Conservation (phyloP, 2,888 invertebrate genomes). For the Antheraea yamamai region DNA sequence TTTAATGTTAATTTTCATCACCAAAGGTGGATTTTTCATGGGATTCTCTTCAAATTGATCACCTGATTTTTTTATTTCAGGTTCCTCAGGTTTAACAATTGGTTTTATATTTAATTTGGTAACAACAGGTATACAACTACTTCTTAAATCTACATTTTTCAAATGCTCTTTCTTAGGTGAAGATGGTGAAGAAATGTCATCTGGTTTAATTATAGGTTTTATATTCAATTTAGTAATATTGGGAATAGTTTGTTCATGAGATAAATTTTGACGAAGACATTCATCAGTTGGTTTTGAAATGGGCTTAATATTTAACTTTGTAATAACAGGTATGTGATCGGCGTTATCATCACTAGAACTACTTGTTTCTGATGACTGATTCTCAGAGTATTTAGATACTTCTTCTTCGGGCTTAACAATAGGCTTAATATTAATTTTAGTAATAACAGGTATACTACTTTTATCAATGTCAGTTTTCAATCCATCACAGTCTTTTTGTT, state of each 20-base stretch:
- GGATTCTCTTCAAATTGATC: slow-evolving; percentile 51
- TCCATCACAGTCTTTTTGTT: slow-evolving; percentile 75
- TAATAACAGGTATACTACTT: slow-evolving; percentile 75
- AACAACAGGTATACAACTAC: slow-evolving; percentile 57
- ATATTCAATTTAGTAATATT: slow-evolving; percentile 71
- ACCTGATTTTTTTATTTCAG: slow-evolving; percentile 42
- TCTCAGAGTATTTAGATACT: slow-evolving; percentile 66
- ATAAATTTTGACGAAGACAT: slow-evolving; percentile 41
- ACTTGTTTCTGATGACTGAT: slow-evolving; percentile 73
- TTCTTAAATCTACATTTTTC: slow-evolving; percentile 46
- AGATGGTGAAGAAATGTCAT: slow-evolving; percentile 53
- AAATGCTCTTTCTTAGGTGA: slow-evolving; percentile 68
- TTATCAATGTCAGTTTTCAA: slow-evolving; percentile 63
- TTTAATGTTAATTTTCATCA: slow-evolving; percentile 77
- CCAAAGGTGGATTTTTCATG: slow-evolving; percentile 66
- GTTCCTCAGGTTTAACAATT: slow-evolving; percentile 69
- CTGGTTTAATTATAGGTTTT: slow-evolving; percentile 69
- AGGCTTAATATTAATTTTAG: slow-evolving; percentile 81
- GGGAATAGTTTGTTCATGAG: slow-evolving; percentile 60
- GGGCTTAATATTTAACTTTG: slow-evolving; percentile 83
- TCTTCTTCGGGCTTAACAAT: slow-evolving; percentile 77
- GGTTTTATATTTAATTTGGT: slow-evolving; percentile 79
- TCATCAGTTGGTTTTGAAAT: slow-evolving; percentile 70
- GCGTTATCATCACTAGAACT: slow-evolving; percentile 76
- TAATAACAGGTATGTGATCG: slow-evolving; percentile 73